phyloP scores from a whole-genome alignment of 2,113 vertebrate genomes.

The Mesembrinibis cayennensis region DNA sequence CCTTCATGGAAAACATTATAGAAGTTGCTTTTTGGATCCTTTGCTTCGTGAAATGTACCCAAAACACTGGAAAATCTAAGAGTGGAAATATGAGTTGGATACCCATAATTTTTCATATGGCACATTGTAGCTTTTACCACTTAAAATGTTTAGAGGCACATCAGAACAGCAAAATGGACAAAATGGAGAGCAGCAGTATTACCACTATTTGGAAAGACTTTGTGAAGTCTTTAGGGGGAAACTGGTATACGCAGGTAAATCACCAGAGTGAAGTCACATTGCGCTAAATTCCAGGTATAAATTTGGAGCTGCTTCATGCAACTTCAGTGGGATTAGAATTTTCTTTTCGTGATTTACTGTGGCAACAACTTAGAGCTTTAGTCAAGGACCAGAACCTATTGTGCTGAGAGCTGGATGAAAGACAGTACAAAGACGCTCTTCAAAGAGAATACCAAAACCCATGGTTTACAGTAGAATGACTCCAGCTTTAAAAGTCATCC shows the following conservation, averaged over 20 bases:
- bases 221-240: background rate
- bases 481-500: background rate
- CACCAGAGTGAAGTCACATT: background rate
- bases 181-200: background rate
- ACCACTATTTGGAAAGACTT: background rate
- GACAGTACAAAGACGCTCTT: background rate
- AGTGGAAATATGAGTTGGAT: background rate
- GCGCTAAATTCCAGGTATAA: background rate
- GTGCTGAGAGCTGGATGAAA: background rate
- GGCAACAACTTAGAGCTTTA: background rate
- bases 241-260: background rate
- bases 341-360: constrained; percentile 4
- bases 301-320: background rate
- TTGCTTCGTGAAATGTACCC: background rate
- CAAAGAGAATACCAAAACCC: background rate
- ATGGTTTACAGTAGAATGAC: background rate
- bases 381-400: background rate
- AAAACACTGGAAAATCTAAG: background rate
- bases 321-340: background rate
- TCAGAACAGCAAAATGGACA: background rate
- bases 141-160: background rate
- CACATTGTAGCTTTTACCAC: background rate
- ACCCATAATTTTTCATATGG: background rate
- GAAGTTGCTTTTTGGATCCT: background rate
- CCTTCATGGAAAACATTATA: background rate